Evolutionary conservation across 2,888 invertebrate genomes (phyloP), one percentile per base, ranked within the genome.

Genomic region (Abrostola tripartita): DNA sequence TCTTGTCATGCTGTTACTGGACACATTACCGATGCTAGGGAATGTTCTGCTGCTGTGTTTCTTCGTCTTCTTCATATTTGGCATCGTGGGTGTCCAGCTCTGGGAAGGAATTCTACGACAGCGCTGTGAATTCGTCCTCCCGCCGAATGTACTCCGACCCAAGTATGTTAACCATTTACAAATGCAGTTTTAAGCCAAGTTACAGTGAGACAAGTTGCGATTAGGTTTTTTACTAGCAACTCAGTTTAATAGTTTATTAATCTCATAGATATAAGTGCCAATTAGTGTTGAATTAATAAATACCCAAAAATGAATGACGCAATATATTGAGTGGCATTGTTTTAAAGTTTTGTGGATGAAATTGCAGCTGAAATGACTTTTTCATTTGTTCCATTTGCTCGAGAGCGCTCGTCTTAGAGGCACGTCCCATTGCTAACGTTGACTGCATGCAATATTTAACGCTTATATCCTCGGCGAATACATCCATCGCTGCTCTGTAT

Each of bases 21-120:
- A 99, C 93, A 99, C 99, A 6, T 95, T 99, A 78, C 99, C 99
- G 11, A 99, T 99, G 99, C 95, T 99, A 85, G 99, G 99, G 76
- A 99, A 99, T 94, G 99, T 99, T 57, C 95, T 99, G 78, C 96
- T 99, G 78, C 95, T 99, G 74, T 99, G 99, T 94, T 99, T 99
- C 96, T 99, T 99, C 95, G 99, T 99, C 68, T 99, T 99, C 96
- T 99, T 99, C 96, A 99, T 99, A 90, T 99, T 99, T 89, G 99
- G 99, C 78, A 99, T 99, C 88, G 98, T 99, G 81, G 99, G 99
- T 24, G 99, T 99, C 47, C 99, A 99, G 92, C 96, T 99, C 57
- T 99, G 99, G 99, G 98, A 99, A 90, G 99, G 99, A 53, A 98
- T 99, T 71, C 95, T 99, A 60, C 95, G 99, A 76, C 99, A 99